Evolutionary conservation across 2,113 vertebrate species (phyloP).

Genomic region (Rallus limicola): DNA sequence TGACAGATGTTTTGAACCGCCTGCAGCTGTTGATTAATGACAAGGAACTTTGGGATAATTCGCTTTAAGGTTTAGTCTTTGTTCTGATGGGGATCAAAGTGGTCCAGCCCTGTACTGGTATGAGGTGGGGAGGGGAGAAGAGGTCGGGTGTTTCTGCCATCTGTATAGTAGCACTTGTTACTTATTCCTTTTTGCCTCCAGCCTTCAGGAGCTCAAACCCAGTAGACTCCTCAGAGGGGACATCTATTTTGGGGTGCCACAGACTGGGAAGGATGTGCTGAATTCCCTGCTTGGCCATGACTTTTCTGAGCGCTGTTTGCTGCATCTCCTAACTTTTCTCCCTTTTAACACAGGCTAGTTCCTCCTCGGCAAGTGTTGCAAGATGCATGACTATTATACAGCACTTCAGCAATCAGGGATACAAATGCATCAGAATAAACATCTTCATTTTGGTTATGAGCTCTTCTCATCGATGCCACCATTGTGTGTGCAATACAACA

Average conservation of each 20-base stretch:
- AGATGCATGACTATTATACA: neutral
- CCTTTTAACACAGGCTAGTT: neutral
- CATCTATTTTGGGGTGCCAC: neutral
- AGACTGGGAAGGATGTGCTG: neutral
- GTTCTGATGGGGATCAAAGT: slow-evolving; percentile 34
- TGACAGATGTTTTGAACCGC: slow-evolving; percentile 63
- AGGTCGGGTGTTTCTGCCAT: neutral
- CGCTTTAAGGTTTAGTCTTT: slow-evolving; percentile 48
- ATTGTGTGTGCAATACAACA: neutral
- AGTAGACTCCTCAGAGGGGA: neutral
- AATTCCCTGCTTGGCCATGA: neutral
- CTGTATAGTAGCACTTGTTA: neutral
- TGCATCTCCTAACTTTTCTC: neutral
- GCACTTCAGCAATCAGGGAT: neutral
- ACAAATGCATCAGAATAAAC: neutral
- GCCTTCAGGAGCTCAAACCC: neutral
- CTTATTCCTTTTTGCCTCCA: neutral
- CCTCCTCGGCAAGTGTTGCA: neutral
- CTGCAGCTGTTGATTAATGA: slow-evolving; percentile 76
- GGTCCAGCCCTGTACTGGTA: neutral
- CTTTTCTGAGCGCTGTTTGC: neutral
- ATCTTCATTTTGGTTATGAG: neutral
- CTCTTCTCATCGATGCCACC: neutral
- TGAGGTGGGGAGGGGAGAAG: neutral
- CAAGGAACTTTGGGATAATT: slow-evolving; percentile 62